Conservation (phyloP, 2,888 invertebrate species). For the Diarsia rubi region DNA sequence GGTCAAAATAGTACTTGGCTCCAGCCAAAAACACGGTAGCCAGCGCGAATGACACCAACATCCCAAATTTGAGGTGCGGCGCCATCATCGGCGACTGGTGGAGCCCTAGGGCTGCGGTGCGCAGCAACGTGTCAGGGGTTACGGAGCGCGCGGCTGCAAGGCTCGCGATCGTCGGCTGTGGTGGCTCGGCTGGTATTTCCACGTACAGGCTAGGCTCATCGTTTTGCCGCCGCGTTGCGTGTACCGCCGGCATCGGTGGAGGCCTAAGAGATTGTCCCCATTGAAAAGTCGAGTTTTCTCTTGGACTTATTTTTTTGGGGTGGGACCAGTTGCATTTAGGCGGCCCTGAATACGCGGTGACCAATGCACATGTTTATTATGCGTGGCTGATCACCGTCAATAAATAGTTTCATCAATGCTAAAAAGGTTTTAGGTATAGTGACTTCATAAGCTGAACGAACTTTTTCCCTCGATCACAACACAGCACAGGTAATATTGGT, state of each 20-base stretch:
- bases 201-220: slow-evolving; percentile 87
- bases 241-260: slow-evolving; percentile 80
- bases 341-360: neutral
- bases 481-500: neutral
- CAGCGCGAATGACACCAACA: slow-evolving; percentile 93
- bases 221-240: slow-evolving; percentile 78
- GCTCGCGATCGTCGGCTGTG: slow-evolving; percentile 86
- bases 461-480: neutral
- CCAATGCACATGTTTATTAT: neutral
- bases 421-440: too few species aligned
- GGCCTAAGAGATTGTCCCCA: slow-evolving; percentile 67
- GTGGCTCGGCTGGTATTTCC: slow-evolving; percentile 84
- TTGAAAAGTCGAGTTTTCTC: neutral
- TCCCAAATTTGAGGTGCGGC: slow-evolving; percentile 92
- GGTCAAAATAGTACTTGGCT: slow-evolving; percentile 94
- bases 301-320: neutral
- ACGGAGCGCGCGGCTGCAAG: slow-evolving; percentile 87
- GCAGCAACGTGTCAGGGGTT: slow-evolving; percentile 86
- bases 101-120: slow-evolving; percentile 87
- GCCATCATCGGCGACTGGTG: slow-evolving; percentile 89
- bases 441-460: neutral
- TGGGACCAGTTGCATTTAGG: neutral
- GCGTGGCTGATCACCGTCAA: neutral
- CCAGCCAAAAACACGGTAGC: slow-evolving; percentile 93
- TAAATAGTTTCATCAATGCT: neutral